A percentile compares a stretch with the other conserved stretches of the same genome.
phyloP scores from a whole-genome alignment of 1,140 invertebrate genomes.

The Drosophila insularis region DNA sequence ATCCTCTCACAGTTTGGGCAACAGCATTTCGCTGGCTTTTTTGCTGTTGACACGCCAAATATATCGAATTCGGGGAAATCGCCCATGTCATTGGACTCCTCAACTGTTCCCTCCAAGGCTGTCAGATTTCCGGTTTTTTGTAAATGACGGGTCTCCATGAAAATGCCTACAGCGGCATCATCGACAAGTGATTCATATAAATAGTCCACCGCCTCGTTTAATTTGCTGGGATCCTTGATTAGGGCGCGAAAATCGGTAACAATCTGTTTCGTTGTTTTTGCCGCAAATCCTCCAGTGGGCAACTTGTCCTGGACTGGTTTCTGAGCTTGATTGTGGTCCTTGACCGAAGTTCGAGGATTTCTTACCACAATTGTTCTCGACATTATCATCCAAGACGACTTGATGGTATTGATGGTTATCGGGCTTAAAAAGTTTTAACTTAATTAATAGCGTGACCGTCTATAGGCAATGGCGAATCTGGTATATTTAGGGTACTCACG shows the following conservation, averaged over 20 bases:
- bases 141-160: slow-evolving; percentile 91
- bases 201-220: slow-evolving; percentile 85
- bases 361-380: not conserved
- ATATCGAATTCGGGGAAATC: slow-evolving; percentile 91
- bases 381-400: slow-evolving; percentile 4
- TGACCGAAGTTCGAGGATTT: not conserved
- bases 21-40: slow-evolving; percentile 89
- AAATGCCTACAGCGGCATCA: slow-evolving; percentile 88
- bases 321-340: too few relatives aligned
- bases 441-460: not conserved
- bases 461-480: not conserved
- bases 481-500: not conserved
- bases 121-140: slow-evolving; percentile 88
- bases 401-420: not conserved
- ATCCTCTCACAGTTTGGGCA: slow-evolving; percentile 94
- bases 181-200: slow-evolving; percentile 89
- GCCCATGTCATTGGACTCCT: slow-evolving; percentile 87
- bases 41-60: slow-evolving; percentile 91
- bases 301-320: too few relatives aligned
- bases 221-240: slow-evolving; percentile 83
- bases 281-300: not conserved
- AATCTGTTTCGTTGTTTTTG: slow-evolving; percentile 44
- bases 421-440: slow-evolving; percentile 5
- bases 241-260: slow-evolving; percentile 83
- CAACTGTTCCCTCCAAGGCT: slow-evolving; percentile 87